phyloP scores from a whole-genome alignment of 1,140 invertebrate species.

The Saxidomus purpurata region DNA sequence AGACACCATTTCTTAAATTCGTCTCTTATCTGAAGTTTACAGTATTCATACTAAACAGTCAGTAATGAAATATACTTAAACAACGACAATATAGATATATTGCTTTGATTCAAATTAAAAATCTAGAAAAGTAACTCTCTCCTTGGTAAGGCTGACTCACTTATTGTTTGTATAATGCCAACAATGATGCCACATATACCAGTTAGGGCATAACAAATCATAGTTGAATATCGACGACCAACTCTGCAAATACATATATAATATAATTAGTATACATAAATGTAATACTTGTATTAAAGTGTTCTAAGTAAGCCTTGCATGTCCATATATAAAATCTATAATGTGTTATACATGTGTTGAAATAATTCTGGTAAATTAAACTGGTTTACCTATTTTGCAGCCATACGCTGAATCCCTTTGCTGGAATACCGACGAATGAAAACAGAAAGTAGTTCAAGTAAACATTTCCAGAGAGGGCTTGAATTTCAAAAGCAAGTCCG shows the following conservation, averaged over 20 bases:
- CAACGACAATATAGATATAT: no score
- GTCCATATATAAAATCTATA: neutral
- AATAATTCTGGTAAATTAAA: no score
- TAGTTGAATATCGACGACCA: neutral
- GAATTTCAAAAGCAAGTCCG: constrained; percentile 14
- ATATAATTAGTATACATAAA: no score
- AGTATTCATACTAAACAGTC: no score
- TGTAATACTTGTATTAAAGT: no score
- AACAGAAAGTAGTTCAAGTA: constrained; percentile 29
- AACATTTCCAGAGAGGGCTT: constrained; percentile 37
- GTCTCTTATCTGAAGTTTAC: no score
- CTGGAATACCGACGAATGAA: constrained; percentile 14
- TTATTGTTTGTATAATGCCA: neutral
- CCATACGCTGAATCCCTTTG: neutral
- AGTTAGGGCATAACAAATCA: neutral
- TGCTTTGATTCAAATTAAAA: no score
- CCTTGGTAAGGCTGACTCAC: no score
- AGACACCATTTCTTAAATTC: no score
- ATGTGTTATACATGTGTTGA: neutral
- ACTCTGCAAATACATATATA: no score
- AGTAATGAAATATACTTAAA: no score
- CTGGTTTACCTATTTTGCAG: constrained; percentile 46
- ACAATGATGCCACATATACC: neutral
- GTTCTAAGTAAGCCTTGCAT: neutral
- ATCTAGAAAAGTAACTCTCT: no score